Evolutionary conservation across 2,113 vertebrate genomes (phyloP), one percentile per base, ranked within the genome.

Genomic region (Microtus pennsylvanicus): DNA sequence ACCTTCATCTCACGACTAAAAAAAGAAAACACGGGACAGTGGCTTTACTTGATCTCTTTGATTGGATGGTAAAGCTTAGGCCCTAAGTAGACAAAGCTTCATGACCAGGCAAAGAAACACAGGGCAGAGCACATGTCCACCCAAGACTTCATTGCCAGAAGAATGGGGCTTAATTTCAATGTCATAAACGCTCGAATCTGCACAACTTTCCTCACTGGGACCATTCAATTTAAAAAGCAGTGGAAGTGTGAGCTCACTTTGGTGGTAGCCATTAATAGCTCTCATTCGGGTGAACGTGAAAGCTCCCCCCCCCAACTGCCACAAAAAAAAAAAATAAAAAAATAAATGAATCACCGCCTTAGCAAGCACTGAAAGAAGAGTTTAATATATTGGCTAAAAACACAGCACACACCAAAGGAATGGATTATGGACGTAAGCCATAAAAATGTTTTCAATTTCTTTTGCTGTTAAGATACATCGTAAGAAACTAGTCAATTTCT

Each of bases 361-460:
- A 95, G 76, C 87, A 69, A 94, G 88, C 58, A 72, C n/a, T 2
- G 9, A 89, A 97, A 97, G 87, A 96, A 92, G 76, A 90, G 75
- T 90, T 95, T 97, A 94, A 93, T 88, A 69, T 94, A 65, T 52
- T 87, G 95, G 82, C 19, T 96, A 95, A 95, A 96, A 93, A 95
- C 82, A 82, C 81, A 83, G 83, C 76, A 78, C 19, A 89, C 13
- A 90, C 12, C 30, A 90, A 89, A 95, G 85, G 69, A 96, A 95
- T 80, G 92, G 28, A 87, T 95, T 94, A 70, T 83, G 96, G 94
- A 95, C 87, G 72, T 42, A 93, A 95, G 47, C 92, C 72, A 96
- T 93, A 94, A 33, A 97, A 97, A 94, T 96, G 8, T 94, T 98
- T 98, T 97, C 89, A 93, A 80, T 98, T 97, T 95, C 67, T 88